phyloP scores from a whole-genome alignment of 2,797 vertebrate species.

The Acestrorhynchus altus region DNA sequence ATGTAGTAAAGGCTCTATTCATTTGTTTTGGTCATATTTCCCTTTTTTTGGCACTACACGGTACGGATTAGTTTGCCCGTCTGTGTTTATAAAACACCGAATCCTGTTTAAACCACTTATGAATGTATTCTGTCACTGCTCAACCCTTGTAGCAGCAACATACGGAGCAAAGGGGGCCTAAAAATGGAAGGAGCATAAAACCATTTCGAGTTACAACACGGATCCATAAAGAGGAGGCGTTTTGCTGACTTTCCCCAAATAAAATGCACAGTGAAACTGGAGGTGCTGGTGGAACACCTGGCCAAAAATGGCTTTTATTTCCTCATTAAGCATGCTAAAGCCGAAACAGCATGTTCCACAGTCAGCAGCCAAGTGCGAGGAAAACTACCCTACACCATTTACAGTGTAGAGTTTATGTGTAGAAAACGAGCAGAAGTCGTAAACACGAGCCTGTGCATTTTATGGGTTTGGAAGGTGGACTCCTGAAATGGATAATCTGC shows the following conservation, averaged over 20 bases:
- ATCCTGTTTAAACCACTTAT: not conserved
- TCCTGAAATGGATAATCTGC: not conserved
- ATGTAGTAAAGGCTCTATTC: not conserved
- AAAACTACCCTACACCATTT: constrained; percentile 4
- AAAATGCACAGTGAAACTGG: not conserved
- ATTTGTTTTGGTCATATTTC: not conserved
- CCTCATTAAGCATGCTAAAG: not conserved
- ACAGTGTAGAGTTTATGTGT: not conserved
- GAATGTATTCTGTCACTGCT: not conserved
- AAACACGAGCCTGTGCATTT: not conserved
- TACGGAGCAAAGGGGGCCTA: not conserved
- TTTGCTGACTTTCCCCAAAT: not conserved
- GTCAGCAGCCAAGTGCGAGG: constrained; percentile 2
- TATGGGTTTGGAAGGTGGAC: constrained; percentile 4
- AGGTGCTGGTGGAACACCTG: not conserved
- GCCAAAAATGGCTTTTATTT: not conserved
- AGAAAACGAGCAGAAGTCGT: not conserved
- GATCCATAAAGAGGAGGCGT: not conserved
- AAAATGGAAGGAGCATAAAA: no score
- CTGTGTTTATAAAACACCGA: not conserved
- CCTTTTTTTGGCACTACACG: not conserved
- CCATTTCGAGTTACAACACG: no score
- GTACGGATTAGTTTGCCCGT: not conserved
- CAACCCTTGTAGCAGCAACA: not conserved
- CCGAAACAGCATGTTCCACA: not conserved